Base-by-base conservation (phyloP, 2,797 vertebrate genomes). In the Notolabrus celidotus region DNA sequence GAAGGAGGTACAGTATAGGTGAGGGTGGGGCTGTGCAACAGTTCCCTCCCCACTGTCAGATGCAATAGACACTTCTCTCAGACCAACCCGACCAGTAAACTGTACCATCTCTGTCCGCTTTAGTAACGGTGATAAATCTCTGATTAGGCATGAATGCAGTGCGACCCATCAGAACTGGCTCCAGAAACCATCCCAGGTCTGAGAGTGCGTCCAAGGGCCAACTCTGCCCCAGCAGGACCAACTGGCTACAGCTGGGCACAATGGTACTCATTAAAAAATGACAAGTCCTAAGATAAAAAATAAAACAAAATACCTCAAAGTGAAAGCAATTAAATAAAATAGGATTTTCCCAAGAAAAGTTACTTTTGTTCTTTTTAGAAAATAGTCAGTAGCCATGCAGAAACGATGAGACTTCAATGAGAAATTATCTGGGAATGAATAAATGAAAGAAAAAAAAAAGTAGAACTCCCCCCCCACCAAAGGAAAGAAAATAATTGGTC, bases 311-410 rank as follows among this genome's bases (percentile, higher is more conserved):
- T 51, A 57, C 2, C 36, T 74, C 56, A 61, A 63, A 67, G 64
- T 80, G 77, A 91, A 87, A 89, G 79, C 59, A 90, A 90, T 93
- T 93, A 94, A 93, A 94, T 94, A 92, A 89, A 92, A 90, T 20
- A 79, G 16, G 62, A 70, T 39, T 74, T 73, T 15, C 63, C 75
- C 78, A 73, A 55, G 75, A 81, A 80, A 83, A 60, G 56, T 79
- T 80, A 86, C 22, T 43, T 67, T 78, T 78, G 74, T 81, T 86
- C 67, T 41, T 42, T 79, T 86, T 81, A 77, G 74, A 86, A 83
- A 90, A 90, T 76, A 82, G 80, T 90, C 88, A 92, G 92, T 91
- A 92, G 92, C 88, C 60, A 10, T 50, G 68, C 79, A 66, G 62
- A 80, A 85, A 86, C 58, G 49, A 88, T 69, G 52, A 74, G 64